Evolutionary conservation across 2,113 vertebrate species (phyloP), one percentile per base, ranked within the genome.

Genomic region (Ictalurus furcatus): DNA sequence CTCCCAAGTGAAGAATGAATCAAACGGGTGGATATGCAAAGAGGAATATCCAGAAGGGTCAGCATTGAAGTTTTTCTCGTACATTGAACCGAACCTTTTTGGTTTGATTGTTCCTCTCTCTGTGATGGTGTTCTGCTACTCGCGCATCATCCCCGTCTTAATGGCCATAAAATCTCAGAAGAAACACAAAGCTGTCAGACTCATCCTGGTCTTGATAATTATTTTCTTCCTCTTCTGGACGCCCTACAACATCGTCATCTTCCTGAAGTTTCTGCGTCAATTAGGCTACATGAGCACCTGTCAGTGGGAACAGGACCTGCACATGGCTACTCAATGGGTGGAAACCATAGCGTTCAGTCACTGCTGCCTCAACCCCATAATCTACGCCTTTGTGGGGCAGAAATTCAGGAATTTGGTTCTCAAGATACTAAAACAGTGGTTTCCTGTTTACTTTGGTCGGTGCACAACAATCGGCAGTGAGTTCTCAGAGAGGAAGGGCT

Each of bases 151-250:
- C 69, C 96, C 93, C 34, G 95, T 90, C 71, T 92, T 99, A 88
- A 56, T 93, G 78, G 93, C 81, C 0, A 96, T 97, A 85, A 96
- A 89, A 65, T 97, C 92, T 76, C 88, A 89, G 21, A 96, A 95
- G 89, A 97, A 92, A 91, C 95, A 96, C 90, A 96, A 96, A 65
- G 95, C 96, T 16, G 92, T 97, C 74, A 97, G 92, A 89, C 83
- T 99, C 65, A 96, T 97, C 89, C 90, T 98, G 67, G 3, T 91
- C 0, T 94, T 98, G 0, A 92, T 98, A 4, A 11, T 93, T 0
- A 84, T 92, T 0, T 98, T 98, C 76, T 96, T 99, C 52, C 0
- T 97, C 40, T 98, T 95, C 93, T 99, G 98, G 97, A 92, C 95
- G 0, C 98, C 98, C 0, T 92, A 96, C 87, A 97, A 98, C 54